Base-by-base conservation (phyloP, 2,888 invertebrate species). In the Leptodirus hochenwartii region DNA sequence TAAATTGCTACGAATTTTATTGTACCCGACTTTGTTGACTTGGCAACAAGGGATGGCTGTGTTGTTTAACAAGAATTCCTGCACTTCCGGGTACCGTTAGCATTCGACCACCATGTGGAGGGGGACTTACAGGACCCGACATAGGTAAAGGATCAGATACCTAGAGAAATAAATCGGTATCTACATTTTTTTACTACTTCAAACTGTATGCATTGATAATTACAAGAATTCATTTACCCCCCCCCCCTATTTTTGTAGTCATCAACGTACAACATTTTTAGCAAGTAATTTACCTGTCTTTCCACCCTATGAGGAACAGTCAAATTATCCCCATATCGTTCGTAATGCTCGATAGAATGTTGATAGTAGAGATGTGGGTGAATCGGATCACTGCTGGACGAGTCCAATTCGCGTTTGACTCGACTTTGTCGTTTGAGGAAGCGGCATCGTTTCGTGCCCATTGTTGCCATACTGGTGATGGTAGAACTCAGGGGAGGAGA, bases 351-450 rank as follows among this genome's bases (percentile, higher is more conserved):
- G n/a, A n/a, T n/a, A n/a, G n/a, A n/a, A n/a, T n/a, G n/a, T n/a
- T n/a, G n/a, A n/a, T n/a, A n/a, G n/a, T n/a, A n/a, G n/a, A n/a
- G n/a, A n/a, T n/a, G n/a, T n/a, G n/a, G n/a, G 22, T 51, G 51
- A 13, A 57, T 57, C 2, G 56, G 51, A 22, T 54, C 45, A 30
- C 59, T 59, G 34, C 52, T 50, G 20, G 27, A 5, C 4, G 56
- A 52, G 40, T 71, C 71, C 38, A 61, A 61, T 39, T 73, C 72
- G 29, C 69, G 62, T 47, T 74, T 75, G 32, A 74, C 64, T 25
- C 72, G 58, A 11, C 67, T 69, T 42, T 75, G 75, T 22, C 75
- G 59, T 51, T 69, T 71, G 25, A 75, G 54, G 33, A 70, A 61
- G 22, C 74, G 62, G 36, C 69, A 66, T 32, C 71, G 58, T 51